Conservation (phyloP, 2,113 vertebrate genomes). For the Coturnix japonica region DNA sequence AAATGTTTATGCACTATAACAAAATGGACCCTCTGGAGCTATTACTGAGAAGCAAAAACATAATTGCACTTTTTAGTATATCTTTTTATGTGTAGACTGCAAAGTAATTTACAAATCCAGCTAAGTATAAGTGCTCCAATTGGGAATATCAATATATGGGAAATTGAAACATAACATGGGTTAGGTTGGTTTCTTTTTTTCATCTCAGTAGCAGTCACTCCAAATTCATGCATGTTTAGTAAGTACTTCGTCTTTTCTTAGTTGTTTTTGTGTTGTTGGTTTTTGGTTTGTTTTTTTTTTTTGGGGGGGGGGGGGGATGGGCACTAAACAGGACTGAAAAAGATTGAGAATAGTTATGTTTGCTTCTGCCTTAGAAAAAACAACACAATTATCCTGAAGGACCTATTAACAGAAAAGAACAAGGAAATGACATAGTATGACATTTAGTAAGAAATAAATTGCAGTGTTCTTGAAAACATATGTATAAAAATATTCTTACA, state of each 20-base stretch:
- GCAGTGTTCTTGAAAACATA: not conserved
- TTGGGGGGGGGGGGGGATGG: too few species aligned
- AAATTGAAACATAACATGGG: not conserved
- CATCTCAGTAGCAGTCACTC: not conserved
- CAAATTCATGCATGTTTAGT: not conserved
- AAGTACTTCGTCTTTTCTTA: not conserved
- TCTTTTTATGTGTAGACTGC: not conserved
- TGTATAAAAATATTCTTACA: not conserved
- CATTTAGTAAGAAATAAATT: not conserved
- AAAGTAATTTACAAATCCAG: not conserved
- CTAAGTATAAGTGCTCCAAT: not conserved
- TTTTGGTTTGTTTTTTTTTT: not conserved
- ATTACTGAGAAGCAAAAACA: not conserved
- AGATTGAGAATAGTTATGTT: not conserved
- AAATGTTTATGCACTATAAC: constrained; percentile 14
- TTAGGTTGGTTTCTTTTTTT: not conserved
- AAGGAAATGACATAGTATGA: not conserved
- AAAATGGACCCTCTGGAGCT: not conserved
- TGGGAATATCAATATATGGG: not conserved
- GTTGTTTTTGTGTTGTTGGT: not conserved
- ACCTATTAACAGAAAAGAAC: not conserved
- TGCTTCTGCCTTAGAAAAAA: not conserved
- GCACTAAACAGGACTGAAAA: not conserved
- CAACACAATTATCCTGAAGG: not conserved
- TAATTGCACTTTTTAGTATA: not conserved